These are phyloP conservation scores for Sminthopsis crassicaudata DNA, from an alignment of 2,113 vertebrate species.

Conservation along the genomic window DNA sequence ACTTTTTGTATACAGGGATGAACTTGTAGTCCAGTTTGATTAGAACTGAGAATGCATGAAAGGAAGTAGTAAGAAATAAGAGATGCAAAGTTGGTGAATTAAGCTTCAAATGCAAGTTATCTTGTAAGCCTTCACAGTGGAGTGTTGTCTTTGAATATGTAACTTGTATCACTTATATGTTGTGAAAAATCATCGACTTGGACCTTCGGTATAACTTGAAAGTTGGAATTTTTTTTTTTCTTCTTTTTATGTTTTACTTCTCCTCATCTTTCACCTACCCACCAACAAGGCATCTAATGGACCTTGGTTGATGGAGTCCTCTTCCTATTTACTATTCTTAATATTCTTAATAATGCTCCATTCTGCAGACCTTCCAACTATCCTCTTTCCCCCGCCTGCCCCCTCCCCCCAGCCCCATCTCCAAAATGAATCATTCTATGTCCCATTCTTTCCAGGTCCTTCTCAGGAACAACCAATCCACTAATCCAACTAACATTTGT, in stretches of 20 bases:
- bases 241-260: background rate
- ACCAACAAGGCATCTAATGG: background rate
- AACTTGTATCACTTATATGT: background rate
- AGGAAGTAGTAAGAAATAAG: background rate
- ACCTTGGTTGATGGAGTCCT: background rate
- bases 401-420: background rate
- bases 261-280: background rate
- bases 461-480: background rate
- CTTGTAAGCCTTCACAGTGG: background rate
- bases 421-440: background rate
- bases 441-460: background rate
- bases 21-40: background rate
- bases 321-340: background rate
- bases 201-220: slow-evolving; percentile 4
- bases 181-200: background rate
- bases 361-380: slow-evolving; percentile 19
- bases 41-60: background rate
- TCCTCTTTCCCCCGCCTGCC: background rate
- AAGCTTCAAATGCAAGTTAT: background rate
- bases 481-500: background rate
- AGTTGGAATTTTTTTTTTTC: slow-evolving; percentile 24
- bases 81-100: background rate
- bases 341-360: background rate
- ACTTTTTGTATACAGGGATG: background rate
- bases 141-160: background rate